Base-by-base conservation (phyloP, 2,113 vertebrate species). In the Geococcyx californianus region DNA sequence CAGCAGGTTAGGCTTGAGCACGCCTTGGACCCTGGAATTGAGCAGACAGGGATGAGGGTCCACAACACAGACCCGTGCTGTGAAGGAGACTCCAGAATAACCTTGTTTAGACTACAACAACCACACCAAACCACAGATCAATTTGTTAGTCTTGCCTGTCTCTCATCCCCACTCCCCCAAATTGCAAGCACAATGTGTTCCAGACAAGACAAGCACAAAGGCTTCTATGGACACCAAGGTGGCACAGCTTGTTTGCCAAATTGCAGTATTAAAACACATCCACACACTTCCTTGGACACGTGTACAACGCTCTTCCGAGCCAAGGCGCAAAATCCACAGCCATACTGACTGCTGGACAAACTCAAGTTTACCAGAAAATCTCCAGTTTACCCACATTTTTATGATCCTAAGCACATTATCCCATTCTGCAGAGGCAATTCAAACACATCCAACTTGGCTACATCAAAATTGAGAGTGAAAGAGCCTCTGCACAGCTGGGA, bases 191-290 rank as follows among this genome's bases (percentile, higher is more conserved):
- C 34, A 59, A 59, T 0, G 0, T n/a, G 29, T 2, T 67, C 52
- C 72, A 88, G 40, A 47, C 38, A 68, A 72, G 56, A 81, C 55
- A 15, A 85, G 59, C 38, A 76, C 36, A 28, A 18, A 45, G 26
- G 21, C 60, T 86, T 56, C 85, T 60, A 10, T 0, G 24, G 72
- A 90, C 59, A 16, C 1, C 66, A 14, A 96, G 91, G 83, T 33
- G 47, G 79, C 64, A 86, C 51, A 69, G 68, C 70, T 79, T 51
- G 34, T 80, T 93, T 88, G 85, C 49, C 76, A 81, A 84, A 90
- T 0, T 45, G 52, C n/a, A 81, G 23, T 4, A 84, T 59, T 77
- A 55, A 87, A 70, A 76, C 17, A 28, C 26, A 62, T 11, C 79
- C 1, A 33, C 84, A 44, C 13, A 45, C 47, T 70, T 90, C 55